phyloP scores from a whole-genome alignment of 2,888 invertebrate species.

The Phymatocera aterrima region DNA sequence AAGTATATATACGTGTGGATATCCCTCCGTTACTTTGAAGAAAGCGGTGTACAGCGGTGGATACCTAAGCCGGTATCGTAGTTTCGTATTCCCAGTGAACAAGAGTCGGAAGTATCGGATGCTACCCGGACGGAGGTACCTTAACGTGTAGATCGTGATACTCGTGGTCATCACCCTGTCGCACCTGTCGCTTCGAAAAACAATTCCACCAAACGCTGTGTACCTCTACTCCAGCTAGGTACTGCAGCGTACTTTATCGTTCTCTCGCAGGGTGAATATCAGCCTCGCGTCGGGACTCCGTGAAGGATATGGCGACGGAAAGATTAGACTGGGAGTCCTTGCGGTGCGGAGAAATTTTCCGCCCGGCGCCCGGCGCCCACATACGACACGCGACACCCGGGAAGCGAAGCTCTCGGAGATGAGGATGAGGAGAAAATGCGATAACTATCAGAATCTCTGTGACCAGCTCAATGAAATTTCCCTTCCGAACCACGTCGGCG shows the following conservation, averaged over 20 bases:
- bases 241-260: neutral
- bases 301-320: neutral
- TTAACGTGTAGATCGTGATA: slow-evolving; percentile 31
- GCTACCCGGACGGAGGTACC: neutral
- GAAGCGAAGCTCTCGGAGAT: slow-evolving; percentile 7
- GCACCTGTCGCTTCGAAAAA: slow-evolving; percentile 1
- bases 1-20: neutral
- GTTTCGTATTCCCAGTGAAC: slow-evolving; percentile 40
- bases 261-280: neutral
- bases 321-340: neutral
- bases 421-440: slow-evolving; percentile 22
- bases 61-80: slow-evolving; percentile 40
- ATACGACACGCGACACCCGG: slow-evolving; percentile 43
- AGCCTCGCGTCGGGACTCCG: neutral
- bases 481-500: too few species aligned
- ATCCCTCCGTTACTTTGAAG: too few species aligned
- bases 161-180: slow-evolving; percentile 26
- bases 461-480: slow-evolving; percentile 15
- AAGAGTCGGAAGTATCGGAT: slow-evolving; percentile 42
- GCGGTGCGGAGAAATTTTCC: neutral
- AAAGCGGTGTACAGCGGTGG: neutral
- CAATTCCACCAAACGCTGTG: neutral
- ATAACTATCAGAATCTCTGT: slow-evolving; percentile 10
- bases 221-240: neutral
- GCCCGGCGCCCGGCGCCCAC: slow-evolving; percentile 16